phyloP scores from a whole-genome alignment of 2,888 invertebrate species.

The Drosophila borealis region DNA sequence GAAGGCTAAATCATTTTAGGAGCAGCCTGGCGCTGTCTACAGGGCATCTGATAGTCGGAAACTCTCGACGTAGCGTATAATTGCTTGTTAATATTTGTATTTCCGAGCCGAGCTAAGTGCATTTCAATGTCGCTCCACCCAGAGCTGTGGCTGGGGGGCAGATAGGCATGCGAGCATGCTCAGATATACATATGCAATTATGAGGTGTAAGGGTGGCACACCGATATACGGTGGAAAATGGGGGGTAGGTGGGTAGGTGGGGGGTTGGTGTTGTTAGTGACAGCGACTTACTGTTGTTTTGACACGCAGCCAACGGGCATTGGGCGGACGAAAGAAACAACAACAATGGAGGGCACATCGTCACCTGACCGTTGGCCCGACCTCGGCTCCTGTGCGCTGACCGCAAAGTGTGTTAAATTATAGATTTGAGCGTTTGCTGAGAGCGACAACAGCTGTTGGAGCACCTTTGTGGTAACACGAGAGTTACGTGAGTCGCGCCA shows the following conservation, averaged over 20 bases:
- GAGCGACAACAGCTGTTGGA: conserved; percentile 65
- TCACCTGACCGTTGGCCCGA: conserved; percentile 30
- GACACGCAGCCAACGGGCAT: conserved; percentile 81
- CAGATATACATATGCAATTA: conserved; percentile 42
- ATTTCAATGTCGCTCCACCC: conserved; percentile 63
- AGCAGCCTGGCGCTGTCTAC: too few species aligned
- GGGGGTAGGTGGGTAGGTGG: background rate
- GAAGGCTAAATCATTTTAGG: too few species aligned
- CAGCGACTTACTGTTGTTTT: conserved; percentile 77
- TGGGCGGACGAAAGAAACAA: conserved; percentile 8
- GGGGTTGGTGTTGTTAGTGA: conserved; percentile 10
- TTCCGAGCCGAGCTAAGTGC: conserved; percentile 56
- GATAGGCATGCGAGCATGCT: conserved; percentile 45
- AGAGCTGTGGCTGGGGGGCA: conserved; percentile 6
- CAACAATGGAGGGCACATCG: conserved; percentile 1
- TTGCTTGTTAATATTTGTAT: background rate
- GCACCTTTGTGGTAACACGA: conserved; percentile 42
- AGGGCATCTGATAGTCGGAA: background rate
- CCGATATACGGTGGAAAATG: background rate
- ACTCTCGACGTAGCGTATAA: background rate
- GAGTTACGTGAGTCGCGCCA: background rate
- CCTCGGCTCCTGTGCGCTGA: conserved; percentile 33
- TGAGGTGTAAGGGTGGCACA: conserved; percentile 10
- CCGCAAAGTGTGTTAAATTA: conserved; percentile 75
- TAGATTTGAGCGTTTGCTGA: conserved; percentile 63